A percentile compares a stretch with the other conserved stretches of the same genome.
These are phyloP conservation scores for Dendroctonus valens DNA, from an alignment of 1,140 invertebrate genomes.

Conservation along the genomic window DNA sequence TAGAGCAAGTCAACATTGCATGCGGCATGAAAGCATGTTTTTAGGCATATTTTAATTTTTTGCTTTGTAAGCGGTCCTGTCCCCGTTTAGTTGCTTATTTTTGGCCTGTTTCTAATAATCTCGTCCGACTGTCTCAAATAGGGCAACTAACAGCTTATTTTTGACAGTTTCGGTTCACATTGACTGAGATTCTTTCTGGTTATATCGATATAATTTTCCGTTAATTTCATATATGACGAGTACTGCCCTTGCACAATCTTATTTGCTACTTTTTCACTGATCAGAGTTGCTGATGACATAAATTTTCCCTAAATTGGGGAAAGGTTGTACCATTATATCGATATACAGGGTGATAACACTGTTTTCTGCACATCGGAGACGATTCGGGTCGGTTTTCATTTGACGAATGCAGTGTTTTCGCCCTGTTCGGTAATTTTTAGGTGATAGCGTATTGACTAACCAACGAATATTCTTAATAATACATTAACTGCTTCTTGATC, in stretches of 20 bases:
- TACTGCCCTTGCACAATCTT: conserved; percentile 23
- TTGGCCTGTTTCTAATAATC: conserved; percentile 19
- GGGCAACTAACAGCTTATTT: not conserved
- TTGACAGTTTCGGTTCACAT: not conserved
- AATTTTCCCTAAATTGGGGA: conserved; percentile 32
- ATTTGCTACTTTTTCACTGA: not conserved
- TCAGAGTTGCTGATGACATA: conserved; percentile 1
- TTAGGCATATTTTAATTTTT: conserved; percentile 5
- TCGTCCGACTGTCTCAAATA: not conserved
- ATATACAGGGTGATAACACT: conserved; percentile 12
- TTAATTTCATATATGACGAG: conserved; percentile 2
- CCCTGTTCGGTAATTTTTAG: conserved; percentile 9
- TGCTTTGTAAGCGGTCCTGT: conserved; percentile 25
- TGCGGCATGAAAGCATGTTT: not conserved
- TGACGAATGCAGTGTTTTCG: conserved; percentile 2
- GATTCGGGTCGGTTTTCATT: not conserved
- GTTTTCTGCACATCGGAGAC: not conserved
- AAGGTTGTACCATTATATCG: conserved; percentile 27
- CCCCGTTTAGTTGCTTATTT: conserved; percentile 26
- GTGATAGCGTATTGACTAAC: conserved; percentile 8
- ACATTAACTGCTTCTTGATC: conserved; percentile 23
- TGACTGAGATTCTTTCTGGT: conserved; percentile 4
- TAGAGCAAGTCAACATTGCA: not conserved
- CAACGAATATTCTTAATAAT: conserved; percentile 4
- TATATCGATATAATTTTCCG: conserved; percentile 30